Evolutionary conservation across 1,140 invertebrate genomes (phyloP).

Genomic region (Aleiodes sp.): DNA sequence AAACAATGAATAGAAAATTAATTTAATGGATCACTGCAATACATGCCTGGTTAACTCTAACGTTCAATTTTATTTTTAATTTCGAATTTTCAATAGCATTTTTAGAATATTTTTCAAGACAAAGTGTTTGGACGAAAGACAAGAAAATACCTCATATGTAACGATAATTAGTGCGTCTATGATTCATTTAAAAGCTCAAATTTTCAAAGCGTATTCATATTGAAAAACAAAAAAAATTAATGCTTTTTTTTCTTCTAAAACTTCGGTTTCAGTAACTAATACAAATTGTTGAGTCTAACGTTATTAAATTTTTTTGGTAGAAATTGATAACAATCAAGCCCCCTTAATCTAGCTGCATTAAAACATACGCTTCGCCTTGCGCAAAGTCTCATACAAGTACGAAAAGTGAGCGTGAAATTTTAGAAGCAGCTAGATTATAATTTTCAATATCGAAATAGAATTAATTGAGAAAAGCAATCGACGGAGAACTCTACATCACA

Average conservation of each 20-base stretch:
- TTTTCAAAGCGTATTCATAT: neutral
- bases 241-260: too few relatives aligned
- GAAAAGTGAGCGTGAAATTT: slow-evolving; percentile 35
- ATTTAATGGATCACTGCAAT: slow-evolving; percentile 35
- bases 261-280: too few relatives aligned
- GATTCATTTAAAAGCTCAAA: neutral
- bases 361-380: slow-evolving; percentile 20
- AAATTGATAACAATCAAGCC: neutral
- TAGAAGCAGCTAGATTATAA: too few relatives aligned
- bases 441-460: slow-evolving; percentile 50
- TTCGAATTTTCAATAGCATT: neutral
- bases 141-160: slow-evolving; percentile 2
- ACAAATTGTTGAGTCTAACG: too few relatives aligned
- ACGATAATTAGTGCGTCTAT: neutral
- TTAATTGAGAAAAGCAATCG: slow-evolving; percentile 44
- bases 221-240: neutral
- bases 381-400: slow-evolving; percentile 41
- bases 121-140: neutral
- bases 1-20: slow-evolving; percentile 22
- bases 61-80: slow-evolving; percentile 39
- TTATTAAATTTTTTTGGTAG: neutral
- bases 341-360: neutral
- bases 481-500: slow-evolving; percentile 19
- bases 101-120: slow-evolving; percentile 5
- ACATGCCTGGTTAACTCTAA: slow-evolving; percentile 38